Percentiles rank a stretch among this genome's conserved stretches.
phyloP scores from a whole-genome alignment of 2,888 invertebrate species.

The Tanypteryx hageni region DNA sequence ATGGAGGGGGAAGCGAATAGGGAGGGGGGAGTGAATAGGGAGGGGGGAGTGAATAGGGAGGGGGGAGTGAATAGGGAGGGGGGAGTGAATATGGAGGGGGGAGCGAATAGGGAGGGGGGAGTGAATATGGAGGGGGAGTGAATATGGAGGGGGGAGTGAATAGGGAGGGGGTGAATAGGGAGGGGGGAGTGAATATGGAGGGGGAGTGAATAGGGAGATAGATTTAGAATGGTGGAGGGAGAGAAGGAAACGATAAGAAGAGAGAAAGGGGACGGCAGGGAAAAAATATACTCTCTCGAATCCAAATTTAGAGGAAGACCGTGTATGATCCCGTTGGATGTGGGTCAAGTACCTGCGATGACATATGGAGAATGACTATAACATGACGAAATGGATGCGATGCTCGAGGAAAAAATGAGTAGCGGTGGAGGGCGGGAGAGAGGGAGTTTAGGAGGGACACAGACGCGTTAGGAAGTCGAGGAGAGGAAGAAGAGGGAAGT shows the following conservation, averaged over 20 bases:
- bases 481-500: no score
- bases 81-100: background rate
- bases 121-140: background rate
- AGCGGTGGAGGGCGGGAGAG: background rate
- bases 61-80: background rate
- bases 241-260: background rate
- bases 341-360: constrained; percentile 11
- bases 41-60: background rate
- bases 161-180: constrained; percentile 4
- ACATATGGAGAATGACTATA: constrained; percentile 22
- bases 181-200: background rate
- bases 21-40: background rate
- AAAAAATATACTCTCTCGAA: background rate
- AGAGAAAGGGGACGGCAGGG: background rate
- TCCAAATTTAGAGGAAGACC: constrained; percentile 11
- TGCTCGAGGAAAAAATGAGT: background rate
- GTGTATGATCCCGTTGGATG: constrained; percentile 19
- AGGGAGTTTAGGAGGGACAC: background rate
- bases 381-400: background rate
- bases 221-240: background rate
- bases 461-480: no score
- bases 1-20: background rate
- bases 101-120: background rate
- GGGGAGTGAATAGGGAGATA: no score
- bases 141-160: background rate